Base-by-base conservation (phyloP, 2,113 vertebrate genomes). In the Callaeas wilsoni region DNA sequence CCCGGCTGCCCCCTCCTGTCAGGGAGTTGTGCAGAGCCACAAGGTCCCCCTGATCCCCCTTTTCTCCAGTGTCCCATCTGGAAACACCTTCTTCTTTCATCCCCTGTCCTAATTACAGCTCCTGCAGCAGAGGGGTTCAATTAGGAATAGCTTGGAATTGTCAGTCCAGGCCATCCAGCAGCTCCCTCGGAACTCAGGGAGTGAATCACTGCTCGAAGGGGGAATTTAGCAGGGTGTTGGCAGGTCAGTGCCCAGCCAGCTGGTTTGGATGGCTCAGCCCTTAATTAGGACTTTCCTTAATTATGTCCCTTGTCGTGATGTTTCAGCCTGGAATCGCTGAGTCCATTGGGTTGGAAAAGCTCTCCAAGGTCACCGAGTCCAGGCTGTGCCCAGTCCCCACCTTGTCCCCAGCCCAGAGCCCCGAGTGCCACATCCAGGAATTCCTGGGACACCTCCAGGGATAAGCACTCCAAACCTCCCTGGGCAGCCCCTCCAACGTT, bases 261-360 rank as follows among this genome's bases (percentile, higher is more conserved):
- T 4, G 1, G 11, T 21, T 55, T 19, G 4, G 26, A 12, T 44
- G 15, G 18, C 74, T 77, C 35, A 32, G 37, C 44, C 63, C 37
- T 62, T 56, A 84, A 76, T 76, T 44, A 49, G 52, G 30, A 37
- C 3, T 81, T 73, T 1, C 19, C 53, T 92, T 64, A 63, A 69
- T 82, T 22, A n/a, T 6, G 13, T 60, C 37, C 30, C 22, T n/a
- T 7, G 26, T 64, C 0, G 0, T 1, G 5, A 27, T 27, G 50
- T 59, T 80, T 83, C 67, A 63, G 37, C 46, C 37, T 23, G 37
- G 55, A 70, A 52, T 52, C 37, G 2, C 26, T 70, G 46, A 35
- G 12, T 42, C 53, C 79, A n/a, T 19, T 18, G 26, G 27, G 33
- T 39, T 55, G 57, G 47, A 44, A 63, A 73, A 84, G 18, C 10